Evolutionary conservation across 2,113 vertebrate genomes (phyloP), one percentile per base, ranked within the genome.

Genomic region (Bufo bufo): DNA sequence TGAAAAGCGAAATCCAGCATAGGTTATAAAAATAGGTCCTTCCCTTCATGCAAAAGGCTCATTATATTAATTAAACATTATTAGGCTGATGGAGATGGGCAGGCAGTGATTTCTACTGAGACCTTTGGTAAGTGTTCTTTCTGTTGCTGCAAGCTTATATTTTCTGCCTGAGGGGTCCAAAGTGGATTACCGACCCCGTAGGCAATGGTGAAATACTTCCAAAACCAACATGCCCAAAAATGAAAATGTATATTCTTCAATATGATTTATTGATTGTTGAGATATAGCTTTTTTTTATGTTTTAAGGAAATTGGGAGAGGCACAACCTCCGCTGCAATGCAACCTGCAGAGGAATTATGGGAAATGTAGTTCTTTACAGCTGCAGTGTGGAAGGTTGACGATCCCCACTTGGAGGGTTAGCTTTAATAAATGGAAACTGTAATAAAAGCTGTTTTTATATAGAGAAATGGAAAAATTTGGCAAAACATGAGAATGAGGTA

Each of bases 41-140:
- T 92, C 77, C 92, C 91, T 92, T 92, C 90, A 89, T 94, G 93
- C 91, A 94, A 93, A 93, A 95, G 94, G 91, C 94, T 95, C 93
- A 94, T 95, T 94, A 94, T 91, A 95, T 95, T 96, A 96, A 96
- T 96, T 96, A 95, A 95, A 95, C 94, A 94, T 96, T 94, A 96
- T 94, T 95, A 94, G 90, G 91, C 92, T 54, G 91, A 93, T 92
- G 6, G 89, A 92, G 93, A 90, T 85, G 90, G 93, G 93, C 93
- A 93, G 93, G 93, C 54, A 77, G 91, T 92, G 92, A 92, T 92
- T 91, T 92, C 90, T 91, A 91, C 92, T 90, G 91, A 90, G 92
- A 86, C 66, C 81, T 87, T 91, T 89, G 91, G 78, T 94, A 93
- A 95, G 93, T 93, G 91, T 90, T 93, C 92, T 92, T 93, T 92